Evolutionary conservation across 2,113 vertebrate species (phyloP).

Genomic region (Semnornis frantzii): DNA sequence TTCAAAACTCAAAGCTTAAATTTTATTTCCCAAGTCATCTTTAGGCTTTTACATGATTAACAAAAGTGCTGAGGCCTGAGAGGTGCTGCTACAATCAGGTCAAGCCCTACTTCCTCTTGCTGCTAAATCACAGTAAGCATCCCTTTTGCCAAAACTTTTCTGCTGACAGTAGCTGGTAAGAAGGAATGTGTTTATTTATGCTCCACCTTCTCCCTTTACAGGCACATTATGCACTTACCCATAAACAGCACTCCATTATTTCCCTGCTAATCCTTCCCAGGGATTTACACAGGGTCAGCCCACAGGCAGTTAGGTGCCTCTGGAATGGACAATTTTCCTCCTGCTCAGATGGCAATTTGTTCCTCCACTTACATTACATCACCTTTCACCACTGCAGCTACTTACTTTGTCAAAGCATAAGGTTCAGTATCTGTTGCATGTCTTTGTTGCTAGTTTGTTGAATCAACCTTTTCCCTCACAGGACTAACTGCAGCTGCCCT

Average conservation of each 20-base stretch:
- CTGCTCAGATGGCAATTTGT: background rate
- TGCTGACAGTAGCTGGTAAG: background rate
- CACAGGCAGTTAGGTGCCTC: background rate
- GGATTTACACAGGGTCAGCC: background rate
- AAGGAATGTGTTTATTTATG: background rate
- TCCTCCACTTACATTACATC: background rate
- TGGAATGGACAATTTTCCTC: background rate
- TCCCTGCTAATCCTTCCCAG: background rate
- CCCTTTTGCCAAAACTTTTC: background rate
- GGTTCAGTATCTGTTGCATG: background rate
- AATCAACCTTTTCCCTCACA: background rate
- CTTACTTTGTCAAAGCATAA: background rate
- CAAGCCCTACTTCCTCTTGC: background rate
- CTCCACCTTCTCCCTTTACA: background rate
- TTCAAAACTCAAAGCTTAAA: background rate
- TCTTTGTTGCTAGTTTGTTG: background rate
- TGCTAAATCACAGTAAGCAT: slow-evolving; percentile 14
- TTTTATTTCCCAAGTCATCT: background rate
- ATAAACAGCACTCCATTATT: background rate
- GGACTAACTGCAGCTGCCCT: background rate
- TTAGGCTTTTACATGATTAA: slow-evolving; percentile 6
- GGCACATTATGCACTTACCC: background rate
- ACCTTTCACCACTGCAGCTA: background rate
- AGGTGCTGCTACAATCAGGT: slow-evolving; percentile 4
- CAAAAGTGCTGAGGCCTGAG: background rate